These are phyloP conservation scores for Strigops habroptila DNA, from an alignment of 2,113 vertebrate genomes.

Conservation along the genomic window DNA sequence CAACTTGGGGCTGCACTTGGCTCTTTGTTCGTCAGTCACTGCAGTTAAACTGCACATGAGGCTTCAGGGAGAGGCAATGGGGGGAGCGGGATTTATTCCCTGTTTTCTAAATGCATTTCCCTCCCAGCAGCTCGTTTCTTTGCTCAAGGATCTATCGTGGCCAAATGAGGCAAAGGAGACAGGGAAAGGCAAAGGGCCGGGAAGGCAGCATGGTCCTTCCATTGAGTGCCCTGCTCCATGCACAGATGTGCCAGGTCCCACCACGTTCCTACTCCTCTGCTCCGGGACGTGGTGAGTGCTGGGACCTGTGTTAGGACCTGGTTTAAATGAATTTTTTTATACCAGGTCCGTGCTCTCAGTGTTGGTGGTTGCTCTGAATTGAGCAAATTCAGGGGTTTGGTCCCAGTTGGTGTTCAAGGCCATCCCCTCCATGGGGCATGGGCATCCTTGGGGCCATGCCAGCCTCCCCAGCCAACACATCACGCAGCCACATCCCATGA, in stretches of 20 bases:
- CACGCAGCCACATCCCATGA: background rate
- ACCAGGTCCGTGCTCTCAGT: fast-evolving
- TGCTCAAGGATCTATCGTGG: background rate
- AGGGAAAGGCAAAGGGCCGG: fast-evolving
- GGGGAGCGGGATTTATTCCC: background rate
- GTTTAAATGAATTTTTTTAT: fast-evolving
- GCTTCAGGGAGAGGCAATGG: background rate
- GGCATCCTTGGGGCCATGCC: background rate
- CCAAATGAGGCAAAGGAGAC: background rate
- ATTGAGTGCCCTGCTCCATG: fast-evolving
- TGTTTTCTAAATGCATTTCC: background rate
- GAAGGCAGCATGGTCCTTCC: fast-evolving
- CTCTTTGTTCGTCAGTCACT: background rate
- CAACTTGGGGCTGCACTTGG: background rate
- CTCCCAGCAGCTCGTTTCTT: background rate
- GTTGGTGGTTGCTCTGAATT: fast-evolving
- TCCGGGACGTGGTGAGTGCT: background rate
- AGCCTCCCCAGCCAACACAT: background rate
- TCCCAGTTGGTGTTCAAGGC: background rate
- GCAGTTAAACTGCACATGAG: background rate
- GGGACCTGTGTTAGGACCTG: background rate
- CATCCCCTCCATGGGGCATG: background rate
- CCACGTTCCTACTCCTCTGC: background rate
- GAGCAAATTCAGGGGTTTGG: background rate
- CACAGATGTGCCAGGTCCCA: background rate